Conservation (phyloP, 2,797 vertebrate genomes). For the Bryconaethiops microstoma region DNA sequence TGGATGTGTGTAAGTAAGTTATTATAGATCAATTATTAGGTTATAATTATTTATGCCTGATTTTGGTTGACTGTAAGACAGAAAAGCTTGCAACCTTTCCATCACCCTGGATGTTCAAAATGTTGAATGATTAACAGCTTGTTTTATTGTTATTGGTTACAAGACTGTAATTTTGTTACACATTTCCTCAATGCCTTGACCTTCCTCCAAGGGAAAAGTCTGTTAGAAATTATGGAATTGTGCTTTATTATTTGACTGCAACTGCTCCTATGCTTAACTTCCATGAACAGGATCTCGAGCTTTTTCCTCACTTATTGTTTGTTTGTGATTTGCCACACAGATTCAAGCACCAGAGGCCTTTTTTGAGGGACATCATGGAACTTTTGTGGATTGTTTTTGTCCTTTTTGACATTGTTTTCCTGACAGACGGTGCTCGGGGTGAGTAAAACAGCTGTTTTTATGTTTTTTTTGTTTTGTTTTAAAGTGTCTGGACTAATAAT, state of each 20-base stretch:
- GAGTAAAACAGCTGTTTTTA: constrained; percentile 22
- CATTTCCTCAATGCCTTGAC: neutral
- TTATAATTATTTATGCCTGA: neutral
- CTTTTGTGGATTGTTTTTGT: constrained; percentile 53
- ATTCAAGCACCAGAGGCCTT: constrained; percentile 32
- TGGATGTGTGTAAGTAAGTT: too few relatives aligned
- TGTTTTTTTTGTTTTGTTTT: neutral
- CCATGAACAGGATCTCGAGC: neutral
- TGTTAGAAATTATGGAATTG: neutral
- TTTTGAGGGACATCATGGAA: constrained; percentile 44
- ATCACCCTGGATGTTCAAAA: neutral
- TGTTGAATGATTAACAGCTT: constrained; percentile 20
- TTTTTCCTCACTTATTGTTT: neutral
- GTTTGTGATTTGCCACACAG: constrained; percentile 9
- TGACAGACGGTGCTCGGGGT: constrained; percentile 56
- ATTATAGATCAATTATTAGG: too few relatives aligned
- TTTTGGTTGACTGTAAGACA: neutral
- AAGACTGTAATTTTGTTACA: constrained; percentile 15
- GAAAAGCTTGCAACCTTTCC: neutral
- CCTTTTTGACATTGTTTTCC: constrained; percentile 49
- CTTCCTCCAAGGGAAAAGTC: neutral
- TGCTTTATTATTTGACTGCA: neutral
- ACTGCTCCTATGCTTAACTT: neutral
- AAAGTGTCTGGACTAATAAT: constrained; percentile 12
- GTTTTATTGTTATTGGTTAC: constrained; percentile 10